Evolutionary conservation across 2,797 vertebrate genomes (phyloP).

Genomic region (Sebastes itinus): DNA sequence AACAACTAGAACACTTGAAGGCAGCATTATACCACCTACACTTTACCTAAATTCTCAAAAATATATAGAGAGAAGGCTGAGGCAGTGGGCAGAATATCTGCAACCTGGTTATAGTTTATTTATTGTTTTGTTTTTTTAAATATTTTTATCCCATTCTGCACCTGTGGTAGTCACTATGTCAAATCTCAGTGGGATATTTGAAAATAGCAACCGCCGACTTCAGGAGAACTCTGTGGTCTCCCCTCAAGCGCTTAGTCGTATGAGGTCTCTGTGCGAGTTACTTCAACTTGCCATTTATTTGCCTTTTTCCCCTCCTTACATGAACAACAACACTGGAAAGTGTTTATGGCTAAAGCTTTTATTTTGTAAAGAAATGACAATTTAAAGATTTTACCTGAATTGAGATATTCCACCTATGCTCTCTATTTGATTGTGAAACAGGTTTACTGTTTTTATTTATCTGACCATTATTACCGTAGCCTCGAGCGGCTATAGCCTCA

Average conservation of each 20-base stretch:
- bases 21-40: background rate
- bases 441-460: background rate
- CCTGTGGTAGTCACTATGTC: background rate
- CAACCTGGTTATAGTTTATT: background rate
- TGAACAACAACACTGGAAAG: background rate
- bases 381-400: background rate
- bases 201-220: background rate
- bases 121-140: background rate
- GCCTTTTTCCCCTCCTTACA: background rate
- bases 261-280: background rate
- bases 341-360: background rate
- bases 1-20: background rate
- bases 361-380: background rate
- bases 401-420: background rate
- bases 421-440: background rate
- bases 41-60: background rate
- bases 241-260: background rate
- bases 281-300: background rate
- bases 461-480: background rate
- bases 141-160: background rate
- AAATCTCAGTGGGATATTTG: background rate
- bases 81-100: background rate
- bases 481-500: background rate
- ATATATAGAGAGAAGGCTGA: background rate
- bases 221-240: background rate